Evolutionary conservation across 1,140 invertebrate species (phyloP).

Genomic region (Batillaria attramentaria): DNA sequence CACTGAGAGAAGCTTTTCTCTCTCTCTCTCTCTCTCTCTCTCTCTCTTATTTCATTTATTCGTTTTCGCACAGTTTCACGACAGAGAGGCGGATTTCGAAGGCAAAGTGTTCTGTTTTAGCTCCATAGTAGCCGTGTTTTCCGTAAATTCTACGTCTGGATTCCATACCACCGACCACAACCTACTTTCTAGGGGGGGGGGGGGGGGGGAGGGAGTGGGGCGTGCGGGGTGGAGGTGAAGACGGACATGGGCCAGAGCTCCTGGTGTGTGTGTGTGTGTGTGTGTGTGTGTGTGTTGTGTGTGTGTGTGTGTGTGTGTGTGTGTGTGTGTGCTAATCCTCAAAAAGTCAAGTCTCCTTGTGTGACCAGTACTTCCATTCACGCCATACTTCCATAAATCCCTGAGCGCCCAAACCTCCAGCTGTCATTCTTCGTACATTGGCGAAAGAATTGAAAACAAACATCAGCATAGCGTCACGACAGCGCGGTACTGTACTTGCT

Average conservation of each 20-base stretch:
- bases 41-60: neutral
- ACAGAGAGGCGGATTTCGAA: too few species aligned
- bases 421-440: too few species aligned
- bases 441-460: too few species aligned
- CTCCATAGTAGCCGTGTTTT: too few species aligned
- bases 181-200: neutral
- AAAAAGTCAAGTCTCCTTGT: too few species aligned
- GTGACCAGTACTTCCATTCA: neutral
- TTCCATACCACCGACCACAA: too few species aligned
- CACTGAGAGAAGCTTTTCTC: neutral
- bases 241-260: neutral
- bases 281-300: conserved; percentile 20
- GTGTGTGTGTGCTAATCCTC: too few species aligned
- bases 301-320: neutral
- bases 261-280: neutral
- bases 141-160: too few species aligned
- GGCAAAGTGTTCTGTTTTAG: too few species aligned
- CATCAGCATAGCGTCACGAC: too few species aligned
- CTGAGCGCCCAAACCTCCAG: too few species aligned
- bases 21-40: neutral
- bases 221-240: too few species aligned
- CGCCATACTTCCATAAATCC: neutral
- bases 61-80: neutral
- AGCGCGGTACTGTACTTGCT: neutral
- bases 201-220: neutral